phyloP scores from a whole-genome alignment of 2,888 invertebrate species.

The Brachypalpus laphriformis region DNA sequence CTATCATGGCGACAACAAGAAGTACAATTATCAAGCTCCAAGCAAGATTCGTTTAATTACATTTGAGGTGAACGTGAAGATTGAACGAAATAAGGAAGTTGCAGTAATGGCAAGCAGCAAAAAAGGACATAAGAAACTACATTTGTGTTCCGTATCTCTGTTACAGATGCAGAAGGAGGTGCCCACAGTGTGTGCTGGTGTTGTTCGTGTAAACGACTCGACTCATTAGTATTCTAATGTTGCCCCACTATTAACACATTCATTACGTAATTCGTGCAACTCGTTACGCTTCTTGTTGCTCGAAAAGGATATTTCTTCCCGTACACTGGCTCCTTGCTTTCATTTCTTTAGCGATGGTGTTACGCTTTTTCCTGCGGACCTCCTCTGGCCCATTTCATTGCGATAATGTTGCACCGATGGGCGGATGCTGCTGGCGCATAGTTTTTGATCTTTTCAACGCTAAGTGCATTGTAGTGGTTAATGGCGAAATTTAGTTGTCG shows the following conservation, averaged over 20 bases:
- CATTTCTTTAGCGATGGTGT: not conserved
- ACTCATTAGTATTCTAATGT: constrained; percentile 73
- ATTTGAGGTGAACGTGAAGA: constrained; percentile 53
- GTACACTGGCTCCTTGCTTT: constrained; percentile 5
- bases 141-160: constrained; percentile 31
- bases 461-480: constrained; percentile 58
- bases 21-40: constrained; percentile 20
- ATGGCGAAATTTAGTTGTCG: constrained; percentile 59
- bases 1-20: not conserved
- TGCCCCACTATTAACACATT: constrained; percentile 68
- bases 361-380: not conserved
- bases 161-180: constrained; percentile 1
- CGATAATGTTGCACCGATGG: constrained; percentile 47
- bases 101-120: not conserved
- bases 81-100: constrained; percentile 36
- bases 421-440: constrained; percentile 19
- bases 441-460: constrained; percentile 50
- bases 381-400: constrained; percentile 54
- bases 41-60: constrained; percentile 62
- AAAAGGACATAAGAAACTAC: constrained; percentile 47
- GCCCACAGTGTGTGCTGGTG: not conserved
- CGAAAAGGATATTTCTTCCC: constrained; percentile 36
- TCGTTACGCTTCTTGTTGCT: constrained; percentile 65
- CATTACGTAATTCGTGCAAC: constrained; percentile 68
- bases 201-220: constrained; percentile 52